Percentiles rank a stretch among this genome's conserved stretches.
These are phyloP conservation scores for Sitta europaea DNA, from an alignment of 2,113 vertebrate genomes.

Conservation along the genomic window DNA sequence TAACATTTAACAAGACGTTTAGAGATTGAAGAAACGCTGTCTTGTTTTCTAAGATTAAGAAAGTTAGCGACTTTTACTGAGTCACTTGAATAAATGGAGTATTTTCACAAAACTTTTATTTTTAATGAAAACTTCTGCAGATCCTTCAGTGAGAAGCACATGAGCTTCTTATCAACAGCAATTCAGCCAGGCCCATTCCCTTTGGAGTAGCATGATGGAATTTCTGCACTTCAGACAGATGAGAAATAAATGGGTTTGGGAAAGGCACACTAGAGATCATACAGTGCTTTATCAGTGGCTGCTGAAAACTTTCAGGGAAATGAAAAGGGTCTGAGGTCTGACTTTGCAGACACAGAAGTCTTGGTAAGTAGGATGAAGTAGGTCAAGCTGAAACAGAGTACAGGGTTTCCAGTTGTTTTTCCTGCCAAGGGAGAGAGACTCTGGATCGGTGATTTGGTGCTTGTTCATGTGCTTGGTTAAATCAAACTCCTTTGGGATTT, in stretches of 20 bases:
- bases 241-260: background rate
- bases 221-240: background rate
- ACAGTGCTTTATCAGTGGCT: background rate
- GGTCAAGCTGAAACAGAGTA: background rate
- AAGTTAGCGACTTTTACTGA: background rate
- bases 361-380: background rate
- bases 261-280: background rate
- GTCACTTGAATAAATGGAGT: background rate
- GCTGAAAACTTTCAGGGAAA: background rate
- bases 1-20: background rate
- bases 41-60: background rate
- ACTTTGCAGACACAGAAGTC: background rate
- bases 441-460: background rate
- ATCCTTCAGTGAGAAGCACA: background rate
- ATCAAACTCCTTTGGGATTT: background rate
- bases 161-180: background rate
- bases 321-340: background rate
- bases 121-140: background rate
- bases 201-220: background rate
- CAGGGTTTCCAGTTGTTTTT: background rate
- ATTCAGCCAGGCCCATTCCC: background rate
- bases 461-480: background rate
- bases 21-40: background rate
- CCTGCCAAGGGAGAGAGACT: background rate
- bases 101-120: background rate